Evolutionary conservation across 2,797 vertebrate genomes (phyloP), one percentile per base, ranked within the genome.

Genomic region (Dendrocincla fuliginosa): DNA sequence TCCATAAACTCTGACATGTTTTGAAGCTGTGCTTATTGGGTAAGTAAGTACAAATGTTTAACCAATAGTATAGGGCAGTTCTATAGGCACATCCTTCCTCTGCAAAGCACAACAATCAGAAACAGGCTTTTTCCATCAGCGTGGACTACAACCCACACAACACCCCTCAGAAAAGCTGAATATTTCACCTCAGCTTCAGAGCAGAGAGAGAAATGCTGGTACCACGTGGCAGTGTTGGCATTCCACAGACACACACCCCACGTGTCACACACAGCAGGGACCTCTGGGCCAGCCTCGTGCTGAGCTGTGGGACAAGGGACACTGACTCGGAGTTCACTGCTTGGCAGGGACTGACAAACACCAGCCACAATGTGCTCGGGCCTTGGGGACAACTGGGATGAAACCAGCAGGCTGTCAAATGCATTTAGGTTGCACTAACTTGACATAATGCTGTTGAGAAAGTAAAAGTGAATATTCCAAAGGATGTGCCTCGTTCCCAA

Each of bases 341-440:
- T 47, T 57, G 49, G 57, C 79, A 91, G 67, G 41, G 46, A 75
- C 59, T 61, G 27, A 64, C 90, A 75, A 87, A 78, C 5, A 47
- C 15, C 46, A 71, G 71, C 16, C 63, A 81, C 79, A 74, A 50
- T 0, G 53, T n/a, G 79, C 18, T 61, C 49, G 41, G 76, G 63
- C 86, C 77, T 20, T 78, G 65, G 42, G 76, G 84, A 89, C 53
- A 92, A 19, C 60, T 20, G 52, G 32, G 73, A 71, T 56, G 57
- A 80, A 86, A 88, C n/a, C 89, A 84, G 76, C 49, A 47, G 17
- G 28, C 69, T 92, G 84, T 55, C 95, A 91, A 44, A 65, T 8
- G 27, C 20, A 61, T 42, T 83, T 52, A 83, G 55, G 47, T 59
- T 46, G 55, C 39, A 65, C 75, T 83, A 73, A 77, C 47, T 63